Conservation (phyloP, 2,888 invertebrate genomes). For the Rhagonycha lutea region DNA sequence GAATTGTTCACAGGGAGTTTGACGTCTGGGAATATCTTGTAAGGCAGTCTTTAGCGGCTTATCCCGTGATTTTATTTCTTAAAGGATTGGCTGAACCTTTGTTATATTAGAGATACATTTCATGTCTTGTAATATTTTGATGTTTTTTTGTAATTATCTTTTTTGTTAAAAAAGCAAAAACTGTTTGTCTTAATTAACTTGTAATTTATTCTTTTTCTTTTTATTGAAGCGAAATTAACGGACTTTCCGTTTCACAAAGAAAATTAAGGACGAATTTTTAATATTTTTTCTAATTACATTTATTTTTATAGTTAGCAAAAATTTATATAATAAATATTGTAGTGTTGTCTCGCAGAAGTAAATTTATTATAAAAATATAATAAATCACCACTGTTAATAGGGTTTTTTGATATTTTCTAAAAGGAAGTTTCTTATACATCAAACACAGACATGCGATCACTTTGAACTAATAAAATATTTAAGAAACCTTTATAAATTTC, state of each 20-base stretch:
- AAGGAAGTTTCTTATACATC: too few relatives aligned
- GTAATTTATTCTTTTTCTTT: neutral
- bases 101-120: neutral
- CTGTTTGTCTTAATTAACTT: neutral
- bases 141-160: neutral
- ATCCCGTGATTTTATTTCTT: constrained; percentile 21
- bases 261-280: too few relatives aligned
- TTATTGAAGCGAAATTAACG: neutral
- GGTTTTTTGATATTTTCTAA: too few relatives aligned
- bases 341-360: too few relatives aligned
- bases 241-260: neutral
- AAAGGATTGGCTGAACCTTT: constrained; percentile 6
- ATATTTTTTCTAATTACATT: too few relatives aligned
- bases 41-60: constrained; percentile 25
- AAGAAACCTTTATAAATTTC: too few relatives aligned
- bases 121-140: neutral
- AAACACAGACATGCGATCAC: too few relatives aligned
- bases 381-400: too few relatives aligned
- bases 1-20: constrained; percentile 30
- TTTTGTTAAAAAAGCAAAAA: neutral
- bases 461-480: too few relatives aligned
- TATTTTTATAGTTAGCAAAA: too few relatives aligned
- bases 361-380: too few relatives aligned
- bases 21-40: constrained; percentile 30
- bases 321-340: too few relatives aligned